Base-by-base conservation (phyloP, 2,113 vertebrate species). In the Pogona vitticeps region DNA sequence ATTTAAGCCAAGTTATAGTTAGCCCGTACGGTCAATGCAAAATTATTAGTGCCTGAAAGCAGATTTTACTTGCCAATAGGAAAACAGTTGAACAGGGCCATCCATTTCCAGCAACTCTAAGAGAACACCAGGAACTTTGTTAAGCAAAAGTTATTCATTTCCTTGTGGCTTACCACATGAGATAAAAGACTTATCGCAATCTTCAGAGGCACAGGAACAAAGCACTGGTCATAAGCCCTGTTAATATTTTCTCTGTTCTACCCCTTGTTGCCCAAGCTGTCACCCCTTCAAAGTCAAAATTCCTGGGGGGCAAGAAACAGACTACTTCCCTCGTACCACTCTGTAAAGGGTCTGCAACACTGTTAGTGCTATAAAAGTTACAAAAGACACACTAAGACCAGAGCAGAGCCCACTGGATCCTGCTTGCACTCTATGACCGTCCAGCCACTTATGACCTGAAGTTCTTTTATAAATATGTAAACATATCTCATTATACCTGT, bases 401-500 rank as follows among this genome's bases (percentile, higher is more conserved):
- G 82, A 0, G 26, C 38, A 85, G 86, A 86, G 33, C 26, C 73
- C 63, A 88, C 36, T 15, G 1, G 59, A 38, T 17, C 36, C 59
- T 82, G 21, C 31, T 17, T 73, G 40, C 28, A 79, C 59, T 89
- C 65, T 84, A 0, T 52, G 83, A 88, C 21, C 86, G 38, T 10
- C 13, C 10, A 9, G 9, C 63, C 77, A 76, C 40, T 87, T 21
- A 71, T 82, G 52, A 2, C 63, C 75, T 88, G 87, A 36, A 59
- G 52, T 68, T 76, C 76, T 42, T 52, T 86, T 89, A 89, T 17
- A 56, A 81, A 26, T 61, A 33, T 21, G n/a, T 78, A 78, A 23
- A 18, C 33, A 78, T 33, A 70, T 36, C 9, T 5, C n/a, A 33
- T 70, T 46, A 52, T 52, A n/a, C n/a, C n/a, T n/a, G n/a, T n/a